A percentile compares a stretch with the other conserved stretches of the same genome.
Evolutionary conservation across 2,113 vertebrate genomes (phyloP).

Genomic region (Hirundichthys speculiger): DNA sequence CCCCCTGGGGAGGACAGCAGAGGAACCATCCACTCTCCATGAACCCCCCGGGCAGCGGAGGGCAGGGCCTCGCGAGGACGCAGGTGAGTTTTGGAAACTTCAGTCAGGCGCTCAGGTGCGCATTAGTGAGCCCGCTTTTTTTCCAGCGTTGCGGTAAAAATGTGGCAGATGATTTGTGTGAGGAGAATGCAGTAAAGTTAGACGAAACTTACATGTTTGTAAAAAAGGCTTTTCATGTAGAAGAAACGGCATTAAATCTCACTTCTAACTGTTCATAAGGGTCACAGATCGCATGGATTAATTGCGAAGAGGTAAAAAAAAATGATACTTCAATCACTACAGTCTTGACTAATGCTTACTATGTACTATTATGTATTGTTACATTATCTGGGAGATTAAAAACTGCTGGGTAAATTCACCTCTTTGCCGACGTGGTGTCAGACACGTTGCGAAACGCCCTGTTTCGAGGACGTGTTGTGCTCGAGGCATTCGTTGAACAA

Average conservation of each 20-base stretch:
- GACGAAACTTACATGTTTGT: too few relatives aligned
- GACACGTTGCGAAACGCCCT: constrained; percentile 63
- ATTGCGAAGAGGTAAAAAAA: too few relatives aligned
- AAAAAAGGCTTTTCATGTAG: too few relatives aligned
- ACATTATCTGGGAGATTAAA: too few relatives aligned
- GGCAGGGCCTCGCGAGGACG: constrained; percentile 86
- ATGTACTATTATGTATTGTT: neutral
- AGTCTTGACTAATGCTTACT: neutral
- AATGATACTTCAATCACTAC: too few relatives aligned
- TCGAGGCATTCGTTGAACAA: constrained; percentile 16
- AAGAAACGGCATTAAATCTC: too few relatives aligned
- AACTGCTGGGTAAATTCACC: constrained; percentile 11
- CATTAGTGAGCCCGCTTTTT: too few relatives aligned
- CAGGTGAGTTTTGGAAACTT: constrained; percentile 83
- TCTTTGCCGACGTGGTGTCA: constrained; percentile 58
- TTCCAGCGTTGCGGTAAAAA: too few relatives aligned
- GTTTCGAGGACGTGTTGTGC: constrained; percentile 40
- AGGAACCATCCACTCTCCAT: constrained; percentile 86
- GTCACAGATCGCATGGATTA: too few relatives aligned
- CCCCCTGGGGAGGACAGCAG: constrained; percentile 92
- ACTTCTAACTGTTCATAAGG: too few relatives aligned
- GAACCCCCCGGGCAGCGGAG: constrained; percentile 86
- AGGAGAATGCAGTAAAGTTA: too few relatives aligned
- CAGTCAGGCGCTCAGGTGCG: neutral
- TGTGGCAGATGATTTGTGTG: too few relatives aligned